Evolutionary conservation across 2,888 invertebrate genomes (phyloP).

Genomic region (Hirudinaria manillensis): DNA sequence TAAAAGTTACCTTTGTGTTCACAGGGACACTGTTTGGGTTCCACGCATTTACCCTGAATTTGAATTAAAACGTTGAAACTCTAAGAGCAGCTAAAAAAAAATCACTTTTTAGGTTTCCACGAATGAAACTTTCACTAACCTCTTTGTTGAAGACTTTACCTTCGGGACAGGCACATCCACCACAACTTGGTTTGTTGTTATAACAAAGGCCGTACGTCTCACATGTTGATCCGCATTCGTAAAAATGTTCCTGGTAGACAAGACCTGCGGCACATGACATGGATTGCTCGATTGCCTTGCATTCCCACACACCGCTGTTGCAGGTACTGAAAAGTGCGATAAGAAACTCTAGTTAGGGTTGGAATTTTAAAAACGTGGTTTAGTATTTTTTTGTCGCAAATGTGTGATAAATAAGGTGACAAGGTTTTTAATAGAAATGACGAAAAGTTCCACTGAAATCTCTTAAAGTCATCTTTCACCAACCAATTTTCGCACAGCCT

Average conservation of each 20-base stretch:
- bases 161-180: conserved; percentile 24
- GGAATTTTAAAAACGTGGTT: neutral
- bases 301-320: conserved; percentile 10
- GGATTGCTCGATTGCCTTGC: conserved; percentile 6
- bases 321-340: neutral
- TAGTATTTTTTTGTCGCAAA: neutral
- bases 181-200: conserved; percentile 19
- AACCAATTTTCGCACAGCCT: conserved; percentile 24
- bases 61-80: neutral
- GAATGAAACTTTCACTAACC: neutral
- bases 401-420: no score
- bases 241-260: conserved; percentile 12
- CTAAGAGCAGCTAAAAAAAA: no score
- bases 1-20: conserved; percentile 40
- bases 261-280: conserved; percentile 12
- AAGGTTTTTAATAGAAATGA: no score
- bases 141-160: conserved; percentile 16
- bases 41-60: conserved; percentile 22
- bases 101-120: no score
- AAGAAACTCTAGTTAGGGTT: neutral
- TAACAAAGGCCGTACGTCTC: conserved; percentile 21
- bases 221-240: conserved; percentile 28
- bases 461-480: neutral
- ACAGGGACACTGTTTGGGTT: conserved; percentile 35
- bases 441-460: no score